Evolutionary conservation across 2,797 vertebrate genomes (phyloP).

Genomic region (Pipistrellus nathusii): DNA sequence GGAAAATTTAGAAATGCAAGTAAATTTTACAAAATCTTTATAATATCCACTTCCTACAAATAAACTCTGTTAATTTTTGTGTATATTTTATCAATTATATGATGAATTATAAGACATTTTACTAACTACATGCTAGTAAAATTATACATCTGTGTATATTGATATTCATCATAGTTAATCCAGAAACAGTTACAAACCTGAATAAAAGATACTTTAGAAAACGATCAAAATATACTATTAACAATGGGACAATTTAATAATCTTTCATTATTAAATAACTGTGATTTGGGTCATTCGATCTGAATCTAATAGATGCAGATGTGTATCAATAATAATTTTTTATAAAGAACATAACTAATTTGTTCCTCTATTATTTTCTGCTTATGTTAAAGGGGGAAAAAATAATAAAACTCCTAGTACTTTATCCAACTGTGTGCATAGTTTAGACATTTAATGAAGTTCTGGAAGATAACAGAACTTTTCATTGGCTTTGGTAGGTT

Average conservation of each 20-base stretch:
- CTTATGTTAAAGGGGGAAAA: conserved; percentile 1
- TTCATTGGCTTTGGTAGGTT: neutral
- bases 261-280: conserved; percentile 28
- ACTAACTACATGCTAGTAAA: neutral
- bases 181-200: neutral
- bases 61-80: neutral
- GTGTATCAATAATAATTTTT: neutral
- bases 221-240: neutral
- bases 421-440: neutral
- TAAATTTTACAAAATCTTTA: neutral
- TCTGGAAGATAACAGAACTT: neutral
- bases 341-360: neutral
- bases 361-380: neutral
- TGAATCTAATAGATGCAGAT: neutral
- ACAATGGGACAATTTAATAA: neutral
- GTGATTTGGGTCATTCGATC: conserved; percentile 6
- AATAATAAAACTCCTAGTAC: neutral
- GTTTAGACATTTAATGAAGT: neutral
- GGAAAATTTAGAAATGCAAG: conserved; percentile 4
- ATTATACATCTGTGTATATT: neutral
- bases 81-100: neutral
- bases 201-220: conserved; percentile 15
- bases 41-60: neutral
- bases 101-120: neutral
- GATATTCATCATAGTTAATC: conserved; percentile 16